Evolutionary conservation across 1,140 invertebrate genomes (phyloP).

Genomic region (Bombus confusus): DNA sequence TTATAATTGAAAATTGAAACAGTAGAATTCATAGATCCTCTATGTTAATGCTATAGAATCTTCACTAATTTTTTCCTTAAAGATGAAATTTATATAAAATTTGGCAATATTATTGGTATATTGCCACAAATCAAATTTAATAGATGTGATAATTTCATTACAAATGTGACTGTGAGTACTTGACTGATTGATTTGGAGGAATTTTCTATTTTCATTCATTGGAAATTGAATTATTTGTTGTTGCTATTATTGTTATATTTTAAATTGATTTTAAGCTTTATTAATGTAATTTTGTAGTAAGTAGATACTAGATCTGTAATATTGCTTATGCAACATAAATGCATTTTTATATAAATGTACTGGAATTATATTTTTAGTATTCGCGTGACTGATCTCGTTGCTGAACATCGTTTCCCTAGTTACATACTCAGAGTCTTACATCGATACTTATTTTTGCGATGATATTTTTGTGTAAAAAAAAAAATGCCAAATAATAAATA

Average conservation of each 20-base stretch:
- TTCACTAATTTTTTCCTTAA: not conserved
- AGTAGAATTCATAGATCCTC: not conserved
- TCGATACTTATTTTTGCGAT: not conserved
- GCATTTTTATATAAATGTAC: not conserved
- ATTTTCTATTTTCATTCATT: not conserved
- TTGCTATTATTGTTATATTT: constrained; percentile 21
- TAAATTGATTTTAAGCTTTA: not conserved
- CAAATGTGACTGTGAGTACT: not conserved
- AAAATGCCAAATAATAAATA: constrained; percentile 11
- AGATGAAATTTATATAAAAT: too few species aligned
- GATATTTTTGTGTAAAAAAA: not conserved
- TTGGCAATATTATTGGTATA: not conserved
- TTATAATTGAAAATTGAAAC: not conserved
- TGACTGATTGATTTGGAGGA: not conserved
- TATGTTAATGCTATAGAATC: not conserved
- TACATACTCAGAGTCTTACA: constrained; percentile 18
- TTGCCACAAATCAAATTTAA: not conserved
- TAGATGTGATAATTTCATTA: constrained; percentile 1
- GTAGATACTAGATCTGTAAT: not conserved
- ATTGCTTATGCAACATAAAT: not conserved
- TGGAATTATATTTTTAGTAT: constrained; percentile 2
- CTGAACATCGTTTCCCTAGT: not conserved
- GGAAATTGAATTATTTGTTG: constrained; percentile 5
- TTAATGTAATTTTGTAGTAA: not conserved
- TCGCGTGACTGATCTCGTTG: constrained; percentile 19